Evolutionary conservation across 2,113 vertebrate genomes (phyloP).

Genomic region (Sturnus vulgaris): DNA sequence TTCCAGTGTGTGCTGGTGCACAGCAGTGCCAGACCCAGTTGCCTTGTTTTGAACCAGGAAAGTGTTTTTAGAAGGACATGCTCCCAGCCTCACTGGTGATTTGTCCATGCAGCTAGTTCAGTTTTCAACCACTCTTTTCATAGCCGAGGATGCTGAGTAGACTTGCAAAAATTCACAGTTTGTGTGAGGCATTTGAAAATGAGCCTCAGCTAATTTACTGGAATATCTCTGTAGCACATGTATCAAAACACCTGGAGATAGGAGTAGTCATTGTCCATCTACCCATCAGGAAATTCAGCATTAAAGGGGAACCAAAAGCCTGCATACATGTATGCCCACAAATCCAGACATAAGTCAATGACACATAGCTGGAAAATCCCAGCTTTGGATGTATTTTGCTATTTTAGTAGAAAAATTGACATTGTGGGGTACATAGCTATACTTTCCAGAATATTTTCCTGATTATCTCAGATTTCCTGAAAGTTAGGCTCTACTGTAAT

Average conservation of each 20-base stretch:
- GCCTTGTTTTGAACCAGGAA: neutral
- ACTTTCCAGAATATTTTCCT: neutral
- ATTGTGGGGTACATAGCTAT: neutral
- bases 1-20: neutral
- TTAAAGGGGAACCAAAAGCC: neutral
- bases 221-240: neutral
- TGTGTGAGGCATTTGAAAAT: neutral
- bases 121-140: neutral
- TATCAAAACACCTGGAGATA: neutral
- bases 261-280: neutral
- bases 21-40: accelerated
- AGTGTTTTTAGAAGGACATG: neutral
- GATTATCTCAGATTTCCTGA: neutral
- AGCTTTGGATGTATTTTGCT: neutral
- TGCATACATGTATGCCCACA: neutral
- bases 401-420: neutral
- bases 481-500: neutral
- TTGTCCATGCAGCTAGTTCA: neutral
- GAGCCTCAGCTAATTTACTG: neutral
- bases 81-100: neutral
- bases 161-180: neutral
- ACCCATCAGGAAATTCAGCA: neutral
- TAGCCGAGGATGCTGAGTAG: neutral
- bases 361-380: neutral
- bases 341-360: neutral